A percentile compares a stretch with the other conserved stretches of the same genome.
Conservation (phyloP, 2,113 vertebrate species). For the Pomatorhinus ruficollis region DNA sequence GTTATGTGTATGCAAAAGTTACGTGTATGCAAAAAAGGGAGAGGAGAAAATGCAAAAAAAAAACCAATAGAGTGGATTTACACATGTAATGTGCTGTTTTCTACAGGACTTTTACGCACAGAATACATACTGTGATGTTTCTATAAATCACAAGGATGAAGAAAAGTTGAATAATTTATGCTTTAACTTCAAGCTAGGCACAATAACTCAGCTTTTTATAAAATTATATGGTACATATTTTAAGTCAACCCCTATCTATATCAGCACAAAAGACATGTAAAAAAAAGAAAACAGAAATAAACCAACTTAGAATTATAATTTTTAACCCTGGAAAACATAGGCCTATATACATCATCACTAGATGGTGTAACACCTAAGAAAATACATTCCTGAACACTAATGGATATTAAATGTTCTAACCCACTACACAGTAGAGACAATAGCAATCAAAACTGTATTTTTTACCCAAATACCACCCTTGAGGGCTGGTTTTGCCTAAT, state of each 20-base stretch:
- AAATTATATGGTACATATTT: not conserved
- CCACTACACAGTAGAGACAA: constrained; percentile 58
- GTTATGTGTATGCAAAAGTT: not conserved
- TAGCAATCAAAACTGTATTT: constrained; percentile 72
- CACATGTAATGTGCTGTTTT: not conserved
- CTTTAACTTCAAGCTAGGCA: not conserved
- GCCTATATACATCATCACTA: not conserved
- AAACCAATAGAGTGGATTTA: not conserved
- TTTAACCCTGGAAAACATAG: constrained; percentile 11
- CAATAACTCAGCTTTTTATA: not conserved
- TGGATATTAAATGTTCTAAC: constrained; percentile 67
- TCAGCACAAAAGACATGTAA: not conserved
- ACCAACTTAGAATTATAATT: not conserved
- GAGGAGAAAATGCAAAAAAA: not conserved
- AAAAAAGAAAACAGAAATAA: not conserved
- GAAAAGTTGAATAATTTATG: not conserved
- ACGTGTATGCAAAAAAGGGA: not conserved
- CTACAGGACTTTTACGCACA: not conserved
- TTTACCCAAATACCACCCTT: constrained; percentile 73
- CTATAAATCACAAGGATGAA: not conserved
- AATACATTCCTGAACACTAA: constrained; percentile 48
- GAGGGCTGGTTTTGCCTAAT: constrained; percentile 75
- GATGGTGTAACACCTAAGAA: constrained; percentile 24
- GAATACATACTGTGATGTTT: not conserved
- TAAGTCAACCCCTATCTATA: not conserved